phyloP scores from a whole-genome alignment of 2,888 invertebrate genomes.

The Plusia festucae region DNA sequence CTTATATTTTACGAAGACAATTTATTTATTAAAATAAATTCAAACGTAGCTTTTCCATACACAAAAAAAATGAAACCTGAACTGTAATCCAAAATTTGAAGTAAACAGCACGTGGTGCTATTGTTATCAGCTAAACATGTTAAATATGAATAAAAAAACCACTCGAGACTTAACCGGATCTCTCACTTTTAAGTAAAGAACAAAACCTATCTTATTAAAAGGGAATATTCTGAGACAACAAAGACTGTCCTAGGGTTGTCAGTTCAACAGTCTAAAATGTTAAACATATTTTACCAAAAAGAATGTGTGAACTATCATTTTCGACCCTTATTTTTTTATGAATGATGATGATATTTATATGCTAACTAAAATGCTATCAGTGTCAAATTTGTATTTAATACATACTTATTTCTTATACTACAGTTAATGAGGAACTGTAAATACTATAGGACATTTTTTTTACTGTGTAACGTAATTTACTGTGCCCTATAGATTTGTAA shows the following conservation, averaged over 20 bases:
- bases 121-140: constrained; percentile 43
- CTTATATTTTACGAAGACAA: too few relatives aligned
- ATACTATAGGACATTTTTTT: too few relatives aligned
- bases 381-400: too few relatives aligned
- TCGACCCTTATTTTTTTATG: too few relatives aligned
- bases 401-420: too few relatives aligned
- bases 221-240: constrained; percentile 66
- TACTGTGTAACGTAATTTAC: too few relatives aligned
- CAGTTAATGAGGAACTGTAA: too few relatives aligned
- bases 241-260: constrained; percentile 58
- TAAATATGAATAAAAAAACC: constrained; percentile 54
- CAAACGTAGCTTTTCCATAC: neutral
- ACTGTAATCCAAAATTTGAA: constrained; percentile 32
- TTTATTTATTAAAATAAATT: neutral
- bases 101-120: constrained; percentile 44
- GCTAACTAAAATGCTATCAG: too few relatives aligned
- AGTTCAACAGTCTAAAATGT: neutral
- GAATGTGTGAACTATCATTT: too few relatives aligned
- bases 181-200: constrained; percentile 82
- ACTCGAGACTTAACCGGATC: constrained; percentile 73
- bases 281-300: too few relatives aligned
- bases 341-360: too few relatives aligned
- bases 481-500: too few relatives aligned
- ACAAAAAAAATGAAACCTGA: constrained; percentile 7
- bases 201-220: constrained; percentile 74